Evolutionary conservation across 2,888 invertebrate genomes (phyloP).

Genomic region (Dermolepida albohirtum): DNA sequence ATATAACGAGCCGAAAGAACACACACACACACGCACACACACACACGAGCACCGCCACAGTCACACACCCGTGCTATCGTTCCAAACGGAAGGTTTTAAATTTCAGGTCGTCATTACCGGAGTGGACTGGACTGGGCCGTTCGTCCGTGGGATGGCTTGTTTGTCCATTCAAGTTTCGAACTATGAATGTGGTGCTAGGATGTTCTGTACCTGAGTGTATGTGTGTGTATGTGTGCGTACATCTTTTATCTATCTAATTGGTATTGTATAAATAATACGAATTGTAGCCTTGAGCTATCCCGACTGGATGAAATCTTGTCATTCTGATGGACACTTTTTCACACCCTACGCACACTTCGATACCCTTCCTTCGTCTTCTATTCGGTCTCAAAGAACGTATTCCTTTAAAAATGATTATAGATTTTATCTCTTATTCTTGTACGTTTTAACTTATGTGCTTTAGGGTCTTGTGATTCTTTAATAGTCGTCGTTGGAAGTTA

Average conservation of each 20-base stretch:
- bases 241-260: constrained; percentile 55
- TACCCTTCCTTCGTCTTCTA: not conserved
- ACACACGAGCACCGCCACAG: not conserved
- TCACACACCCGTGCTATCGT: constrained; percentile 46
- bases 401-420: no score
- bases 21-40: not conserved
- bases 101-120: constrained; percentile 50
- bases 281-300: constrained; percentile 31
- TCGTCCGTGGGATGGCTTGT: constrained; percentile 51
- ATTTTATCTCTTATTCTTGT: no score
- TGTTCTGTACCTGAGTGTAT: not conserved
- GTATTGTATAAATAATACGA: constrained; percentile 57
- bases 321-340: constrained; percentile 16
- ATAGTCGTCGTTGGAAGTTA: no score
- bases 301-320: constrained; percentile 3
- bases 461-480: no score
- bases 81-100: constrained; percentile 56
- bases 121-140: not conserved
- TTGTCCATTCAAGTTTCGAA: constrained; percentile 52
- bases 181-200: constrained; percentile 54
- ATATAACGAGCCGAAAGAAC: constrained; percentile 58
- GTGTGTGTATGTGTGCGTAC: constrained; percentile 5
- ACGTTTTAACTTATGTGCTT: no score
- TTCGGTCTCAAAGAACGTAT: not conserved
- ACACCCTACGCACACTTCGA: constrained; percentile 1